Percentiles rank a stretch among this genome's conserved stretches.
Evolutionary conservation across 2,888 invertebrate genomes (phyloP).

Genomic region (Coelopa pilipes): DNA sequence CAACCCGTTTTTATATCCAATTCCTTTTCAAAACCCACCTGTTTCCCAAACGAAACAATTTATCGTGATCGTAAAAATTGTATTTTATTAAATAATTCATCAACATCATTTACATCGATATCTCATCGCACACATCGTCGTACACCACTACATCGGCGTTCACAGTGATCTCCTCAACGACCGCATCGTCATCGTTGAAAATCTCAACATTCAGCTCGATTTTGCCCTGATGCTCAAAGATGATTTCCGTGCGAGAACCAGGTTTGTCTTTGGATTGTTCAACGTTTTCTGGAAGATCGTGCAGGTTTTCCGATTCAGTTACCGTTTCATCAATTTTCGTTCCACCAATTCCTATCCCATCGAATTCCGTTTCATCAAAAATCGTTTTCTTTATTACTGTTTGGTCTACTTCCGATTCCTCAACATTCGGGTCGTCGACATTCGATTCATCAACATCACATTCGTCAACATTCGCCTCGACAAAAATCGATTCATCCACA

Average conservation of each 20-base stretch:
- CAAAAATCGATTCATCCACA: no score
- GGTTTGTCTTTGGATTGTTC: not conserved
- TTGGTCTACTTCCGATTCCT: no score
- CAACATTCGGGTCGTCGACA: no score
- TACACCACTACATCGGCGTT: conserved; percentile 52
- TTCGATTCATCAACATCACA: not conserved
- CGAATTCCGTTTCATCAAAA: not conserved
- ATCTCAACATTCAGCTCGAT: conserved; percentile 55
- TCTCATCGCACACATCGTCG: conserved; percentile 36
- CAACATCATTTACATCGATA: not conserved
- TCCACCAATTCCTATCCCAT: not conserved
- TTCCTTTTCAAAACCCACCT: not conserved
- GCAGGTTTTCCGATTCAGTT: conserved; percentile 42
- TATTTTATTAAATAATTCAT: not conserved
- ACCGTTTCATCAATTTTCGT: conserved; percentile 41
- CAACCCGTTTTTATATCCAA: not conserved
- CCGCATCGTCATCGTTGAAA: conserved; percentile 50
- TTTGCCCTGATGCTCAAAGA: conserved; percentile 1
- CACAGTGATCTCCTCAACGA: conserved; percentile 52
- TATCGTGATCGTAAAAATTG: not conserved
- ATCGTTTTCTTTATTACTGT: not conserved
- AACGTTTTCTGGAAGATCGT: no score
- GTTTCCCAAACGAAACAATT: not conserved
- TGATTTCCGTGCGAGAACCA: not conserved
- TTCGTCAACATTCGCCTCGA: no score